Evolutionary conservation across 2,888 invertebrate species (phyloP).

Genomic region (Congeria kusceri): DNA sequence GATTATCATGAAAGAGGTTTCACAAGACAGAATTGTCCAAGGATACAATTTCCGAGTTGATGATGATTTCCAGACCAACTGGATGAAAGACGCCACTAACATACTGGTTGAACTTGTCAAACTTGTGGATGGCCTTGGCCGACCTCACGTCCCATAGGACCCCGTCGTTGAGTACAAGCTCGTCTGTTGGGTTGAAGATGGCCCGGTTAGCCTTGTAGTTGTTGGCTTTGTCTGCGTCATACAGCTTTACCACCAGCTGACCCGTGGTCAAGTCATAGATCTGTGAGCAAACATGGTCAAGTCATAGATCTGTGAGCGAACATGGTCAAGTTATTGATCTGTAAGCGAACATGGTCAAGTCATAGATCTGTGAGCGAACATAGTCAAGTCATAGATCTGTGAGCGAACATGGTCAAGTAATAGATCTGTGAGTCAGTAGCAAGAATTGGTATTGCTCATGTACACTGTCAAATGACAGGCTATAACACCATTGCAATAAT

Average conservation of each 20-base stretch:
- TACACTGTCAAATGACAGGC: no score
- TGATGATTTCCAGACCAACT: slow-evolving; percentile 97
- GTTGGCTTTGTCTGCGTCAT: slow-evolving; percentile 93
- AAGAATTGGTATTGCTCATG: no score
- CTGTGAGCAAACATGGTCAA: slow-evolving; percentile 88
- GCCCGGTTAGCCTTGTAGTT: slow-evolving; percentile 97
- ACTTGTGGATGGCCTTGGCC: slow-evolving; percentile 95
- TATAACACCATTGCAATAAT: no score
- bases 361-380: no score
- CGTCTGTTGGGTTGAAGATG: slow-evolving; percentile 97
- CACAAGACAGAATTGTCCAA: slow-evolving; percentile 66
- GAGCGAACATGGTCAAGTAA: no score
- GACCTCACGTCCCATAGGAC: slow-evolving; percentile 97
- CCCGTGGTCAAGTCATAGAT: slow-evolving; percentile 96
- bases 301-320: slow-evolving; percentile 91
- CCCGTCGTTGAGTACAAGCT: slow-evolving; percentile 97
- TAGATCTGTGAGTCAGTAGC: no score
- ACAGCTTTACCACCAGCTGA: slow-evolving; percentile 90
- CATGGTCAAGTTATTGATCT: slow-evolving; percentile 88
- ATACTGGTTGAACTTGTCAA: slow-evolving; percentile 98
- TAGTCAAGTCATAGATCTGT: no score
- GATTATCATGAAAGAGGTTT: no score
- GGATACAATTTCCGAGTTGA: slow-evolving; percentile 94
- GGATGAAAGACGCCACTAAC: slow-evolving; percentile 98
- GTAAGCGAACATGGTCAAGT: no score